Percentiles rank a stretch among this genome's conserved stretches.
Evolutionary conservation across 2,888 invertebrate species (phyloP).

Genomic region (Melanotus villosus): DNA sequence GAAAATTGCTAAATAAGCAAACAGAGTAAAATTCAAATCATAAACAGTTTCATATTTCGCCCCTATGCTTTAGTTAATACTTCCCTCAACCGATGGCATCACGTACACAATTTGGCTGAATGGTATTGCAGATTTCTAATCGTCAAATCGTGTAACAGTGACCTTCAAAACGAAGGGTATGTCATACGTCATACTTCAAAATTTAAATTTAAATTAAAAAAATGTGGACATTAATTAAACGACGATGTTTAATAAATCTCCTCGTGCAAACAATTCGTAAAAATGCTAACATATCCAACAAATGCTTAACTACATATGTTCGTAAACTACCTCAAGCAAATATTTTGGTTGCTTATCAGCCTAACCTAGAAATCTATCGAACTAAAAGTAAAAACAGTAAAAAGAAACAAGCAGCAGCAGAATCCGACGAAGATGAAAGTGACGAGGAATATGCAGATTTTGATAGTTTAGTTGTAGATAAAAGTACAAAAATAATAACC

Average conservation of each 20-base stretch:
- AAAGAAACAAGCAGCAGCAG: slow-evolving; percentile 58
- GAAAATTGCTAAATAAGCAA: too few relatives aligned
- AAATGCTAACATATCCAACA: not conserved
- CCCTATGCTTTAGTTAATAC: too few relatives aligned
- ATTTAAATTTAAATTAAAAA: not conserved
- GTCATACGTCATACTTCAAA: too few relatives aligned
- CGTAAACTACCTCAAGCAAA: not conserved
- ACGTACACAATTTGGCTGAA: too few relatives aligned
- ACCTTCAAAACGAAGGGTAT: not conserved
- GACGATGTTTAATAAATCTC: not conserved
- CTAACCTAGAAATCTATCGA: slow-evolving; percentile 42
- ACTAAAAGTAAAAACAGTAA: slow-evolving; percentile 54
- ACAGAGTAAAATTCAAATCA: too few relatives aligned
- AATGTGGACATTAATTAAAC: slow-evolving; percentile 8
- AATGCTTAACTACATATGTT: not conserved
- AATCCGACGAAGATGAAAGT: slow-evolving; percentile 72
- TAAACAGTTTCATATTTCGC: too few relatives aligned
- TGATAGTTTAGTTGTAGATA: slow-evolving; percentile 68
- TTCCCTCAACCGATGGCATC: too few relatives aligned
- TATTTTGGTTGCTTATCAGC: not conserved
- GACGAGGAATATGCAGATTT: slow-evolving; percentile 66
- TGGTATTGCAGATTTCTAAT: too few relatives aligned
- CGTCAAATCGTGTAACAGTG: too few relatives aligned
- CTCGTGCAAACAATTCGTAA: not conserved
- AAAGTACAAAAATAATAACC: slow-evolving; percentile 77